Conservation (phyloP, 2,888 invertebrate species). For the Protophormia terraenovae region DNA sequence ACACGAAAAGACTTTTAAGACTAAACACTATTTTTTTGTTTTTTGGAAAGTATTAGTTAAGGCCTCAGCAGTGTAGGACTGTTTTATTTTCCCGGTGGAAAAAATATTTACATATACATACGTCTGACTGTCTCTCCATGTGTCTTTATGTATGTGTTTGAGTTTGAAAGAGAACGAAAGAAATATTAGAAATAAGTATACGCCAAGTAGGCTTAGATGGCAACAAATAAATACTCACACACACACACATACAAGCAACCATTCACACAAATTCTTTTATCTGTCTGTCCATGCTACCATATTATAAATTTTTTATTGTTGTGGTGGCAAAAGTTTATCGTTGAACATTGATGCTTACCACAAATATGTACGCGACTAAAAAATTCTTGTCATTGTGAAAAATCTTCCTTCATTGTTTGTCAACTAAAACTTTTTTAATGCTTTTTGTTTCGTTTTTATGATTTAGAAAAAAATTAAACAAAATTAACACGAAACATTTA, state of each 20-base stretch:
- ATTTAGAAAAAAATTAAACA: not conserved
- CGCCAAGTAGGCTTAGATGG: not conserved
- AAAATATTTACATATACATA: too few species aligned
- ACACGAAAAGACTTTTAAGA: too few species aligned
- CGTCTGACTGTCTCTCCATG: not conserved
- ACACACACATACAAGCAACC: not conserved
- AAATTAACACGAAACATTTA: not conserved
- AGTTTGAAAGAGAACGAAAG: not conserved
- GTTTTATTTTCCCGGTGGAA: too few species aligned
- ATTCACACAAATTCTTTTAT: not conserved
- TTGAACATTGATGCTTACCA: conserved; percentile 23
- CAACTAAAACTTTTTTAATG: not conserved
- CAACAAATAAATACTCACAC: not conserved
- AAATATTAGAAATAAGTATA: not conserved
- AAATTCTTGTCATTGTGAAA: conserved; percentile 10
- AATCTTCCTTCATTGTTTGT: not conserved
- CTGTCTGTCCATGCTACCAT: too few species aligned
- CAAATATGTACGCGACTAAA: conserved; percentile 5
- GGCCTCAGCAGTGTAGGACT: too few species aligned
- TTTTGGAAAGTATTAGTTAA: too few species aligned
- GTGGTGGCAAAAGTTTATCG: conserved; percentile 23
- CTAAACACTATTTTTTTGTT: too few species aligned
- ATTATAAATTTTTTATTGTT: not conserved
- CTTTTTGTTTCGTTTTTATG: not conserved
- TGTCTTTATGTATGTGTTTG: not conserved